These are phyloP conservation scores for Oreochromis niloticus DNA, from an alignment of 2,113 vertebrate genomes.

Conservation along the genomic window DNA sequence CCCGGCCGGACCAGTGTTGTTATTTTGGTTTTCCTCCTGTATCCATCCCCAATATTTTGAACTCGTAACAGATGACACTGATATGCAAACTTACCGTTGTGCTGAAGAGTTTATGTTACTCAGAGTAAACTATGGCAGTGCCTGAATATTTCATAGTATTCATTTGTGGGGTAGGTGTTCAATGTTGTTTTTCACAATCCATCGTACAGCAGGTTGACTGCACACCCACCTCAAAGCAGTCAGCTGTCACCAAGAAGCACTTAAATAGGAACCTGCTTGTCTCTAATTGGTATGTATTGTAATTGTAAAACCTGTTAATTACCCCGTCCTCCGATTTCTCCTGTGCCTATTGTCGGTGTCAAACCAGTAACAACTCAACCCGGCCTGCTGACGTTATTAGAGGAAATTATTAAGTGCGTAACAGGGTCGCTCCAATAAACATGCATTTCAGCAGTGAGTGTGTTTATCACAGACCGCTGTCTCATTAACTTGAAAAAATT, in stretches of 20 bases:
- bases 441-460: background rate
- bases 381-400: background rate
- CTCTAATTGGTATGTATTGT: background rate
- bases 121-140: background rate
- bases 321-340: background rate
- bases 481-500: background rate
- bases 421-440: background rate
- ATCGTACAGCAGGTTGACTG: background rate
- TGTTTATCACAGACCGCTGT: background rate
- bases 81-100: background rate
- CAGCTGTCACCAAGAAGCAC: background rate
- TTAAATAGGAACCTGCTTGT: background rate
- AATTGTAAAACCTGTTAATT: constrained; percentile 32
- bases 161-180: background rate
- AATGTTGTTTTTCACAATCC: background rate
- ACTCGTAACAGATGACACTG: background rate
- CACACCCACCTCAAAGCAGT: background rate
- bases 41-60: too few relatives aligned
- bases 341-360: constrained; percentile 11
- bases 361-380: constrained; percentile 11
- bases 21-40: too few relatives aligned
- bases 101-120: background rate
- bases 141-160: background rate
- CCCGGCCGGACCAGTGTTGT: too few relatives aligned
- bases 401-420: constrained; percentile 4